A percentile compares a stretch with the other conserved stretches of the same genome.
Evolutionary conservation across 2,888 invertebrate genomes (phyloP).

Genomic region (Calameuta idolon): DNA sequence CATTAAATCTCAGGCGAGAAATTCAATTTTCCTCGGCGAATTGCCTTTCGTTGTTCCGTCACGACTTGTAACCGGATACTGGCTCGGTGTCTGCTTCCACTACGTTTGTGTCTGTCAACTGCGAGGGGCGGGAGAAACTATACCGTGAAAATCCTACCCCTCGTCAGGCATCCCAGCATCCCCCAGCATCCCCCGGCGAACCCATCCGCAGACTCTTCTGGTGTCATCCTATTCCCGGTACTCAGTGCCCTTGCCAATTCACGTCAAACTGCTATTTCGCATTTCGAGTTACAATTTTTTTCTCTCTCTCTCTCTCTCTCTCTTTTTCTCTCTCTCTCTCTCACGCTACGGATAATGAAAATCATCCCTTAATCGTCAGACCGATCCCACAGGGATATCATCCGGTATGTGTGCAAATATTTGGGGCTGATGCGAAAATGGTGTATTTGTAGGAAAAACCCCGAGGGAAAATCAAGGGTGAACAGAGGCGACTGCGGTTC

Average conservation of each 20-base stretch:
- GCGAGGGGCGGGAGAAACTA: constrained; percentile 14
- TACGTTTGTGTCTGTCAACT: constrained; percentile 48
- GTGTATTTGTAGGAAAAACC: not conserved
- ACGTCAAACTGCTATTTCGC: not conserved
- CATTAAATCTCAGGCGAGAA: constrained; percentile 54
- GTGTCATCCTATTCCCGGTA: constrained; percentile 11
- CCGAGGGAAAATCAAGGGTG: not conserved
- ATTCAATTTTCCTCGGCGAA: constrained; percentile 62
- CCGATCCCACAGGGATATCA: not conserved
- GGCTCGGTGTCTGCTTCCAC: not conserved
- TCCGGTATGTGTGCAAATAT: not conserved
- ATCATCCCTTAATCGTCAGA: not conserved
- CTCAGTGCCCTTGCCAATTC: constrained; percentile 17
- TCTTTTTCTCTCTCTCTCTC: too few relatives aligned
- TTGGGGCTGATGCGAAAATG: not conserved
- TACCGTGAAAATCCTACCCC: constrained; percentile 6
- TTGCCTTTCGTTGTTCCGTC: constrained; percentile 62
- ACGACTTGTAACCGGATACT: constrained; percentile 55
- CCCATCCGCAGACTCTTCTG: constrained; percentile 5
- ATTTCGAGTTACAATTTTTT: not conserved
- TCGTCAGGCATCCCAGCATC: not conserved
- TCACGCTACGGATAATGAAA: not conserved
- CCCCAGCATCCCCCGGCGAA: not conserved
- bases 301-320: too few relatives aligned
- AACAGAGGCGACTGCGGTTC: not conserved